These are phyloP conservation scores for Sylvilagus floridanus DNA, from an alignment of 2,797 vertebrate genomes.

Conservation along the genomic window DNA sequence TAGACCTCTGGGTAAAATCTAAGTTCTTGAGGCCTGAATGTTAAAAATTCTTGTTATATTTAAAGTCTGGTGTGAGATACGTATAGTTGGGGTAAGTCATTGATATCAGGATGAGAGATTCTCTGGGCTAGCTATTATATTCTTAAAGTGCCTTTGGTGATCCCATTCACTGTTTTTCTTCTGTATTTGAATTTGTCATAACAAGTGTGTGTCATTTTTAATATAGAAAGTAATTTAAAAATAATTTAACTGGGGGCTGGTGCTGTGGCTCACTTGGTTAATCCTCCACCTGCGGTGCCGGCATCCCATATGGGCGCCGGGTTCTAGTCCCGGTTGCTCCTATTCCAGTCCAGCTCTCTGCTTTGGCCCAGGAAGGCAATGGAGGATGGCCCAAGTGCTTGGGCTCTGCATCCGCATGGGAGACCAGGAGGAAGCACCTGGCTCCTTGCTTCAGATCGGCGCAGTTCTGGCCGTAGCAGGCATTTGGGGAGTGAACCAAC, in stretches of 20 bases:
- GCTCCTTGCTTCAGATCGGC: no score
- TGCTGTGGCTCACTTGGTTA: no score
- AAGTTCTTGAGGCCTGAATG: slow-evolving; percentile 7
- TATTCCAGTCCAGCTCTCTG: no score
- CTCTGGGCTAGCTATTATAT: slow-evolving; percentile 10
- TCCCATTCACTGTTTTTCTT: slow-evolving; percentile 6
- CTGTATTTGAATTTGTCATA: slow-evolving; percentile 48
- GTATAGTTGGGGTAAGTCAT: not conserved
- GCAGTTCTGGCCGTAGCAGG: no score
- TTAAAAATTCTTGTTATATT: not conserved
- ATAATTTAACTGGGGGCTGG: not conserved
- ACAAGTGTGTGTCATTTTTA: slow-evolving; percentile 11
- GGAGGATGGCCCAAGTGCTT: no score
- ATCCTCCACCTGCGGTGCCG: no score
- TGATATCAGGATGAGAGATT: slow-evolving; percentile 63
- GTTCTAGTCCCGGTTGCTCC: no score
- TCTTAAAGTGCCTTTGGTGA: slow-evolving; percentile 20
- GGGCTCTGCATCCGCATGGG: no score
- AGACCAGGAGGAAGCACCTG: no score
- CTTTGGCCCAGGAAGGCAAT: no score
- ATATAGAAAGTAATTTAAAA: slow-evolving; percentile 30
- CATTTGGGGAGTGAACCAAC: no score
- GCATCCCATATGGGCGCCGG: no score
- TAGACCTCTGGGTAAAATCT: not conserved
- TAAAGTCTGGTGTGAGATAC: not conserved